phyloP scores from a whole-genome alignment of 2,113 vertebrate species.

The Grammomys surdaster region DNA sequence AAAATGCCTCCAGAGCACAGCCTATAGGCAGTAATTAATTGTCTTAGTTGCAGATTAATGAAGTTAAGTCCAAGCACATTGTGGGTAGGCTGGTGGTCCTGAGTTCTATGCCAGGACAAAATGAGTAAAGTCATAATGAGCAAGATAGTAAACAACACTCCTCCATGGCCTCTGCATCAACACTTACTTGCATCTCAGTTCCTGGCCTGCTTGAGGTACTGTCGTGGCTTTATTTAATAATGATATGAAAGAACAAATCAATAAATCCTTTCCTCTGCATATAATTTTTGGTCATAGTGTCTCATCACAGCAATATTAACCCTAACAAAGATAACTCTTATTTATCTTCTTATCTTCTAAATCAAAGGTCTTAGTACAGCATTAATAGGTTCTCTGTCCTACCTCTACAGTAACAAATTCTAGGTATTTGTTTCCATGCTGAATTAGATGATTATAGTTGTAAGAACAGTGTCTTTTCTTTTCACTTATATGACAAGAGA shows the following conservation, averaged over 20 bases:
- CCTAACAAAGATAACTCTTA: not conserved
- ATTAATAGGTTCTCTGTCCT: not conserved
- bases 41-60: not conserved
- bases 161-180: not conserved
- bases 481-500: not conserved
- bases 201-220: not conserved
- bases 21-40: too few relatives aligned
- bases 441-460: not conserved
- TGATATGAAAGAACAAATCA: not conserved
- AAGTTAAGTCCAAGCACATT: not conserved
- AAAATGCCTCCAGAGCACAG: not conserved
- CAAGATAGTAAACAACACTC: not conserved
- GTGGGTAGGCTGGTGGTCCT: not conserved
- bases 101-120: not conserved
- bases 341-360: not conserved
- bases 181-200: not conserved
- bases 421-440: not conserved
- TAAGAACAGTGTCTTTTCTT: not conserved
- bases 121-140: accelerated
- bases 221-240: not conserved
- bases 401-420: not conserved
- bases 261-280: not conserved
- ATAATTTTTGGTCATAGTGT: not conserved
- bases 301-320: not conserved
- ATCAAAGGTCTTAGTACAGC: not conserved